Percentiles rank a stretch among this genome's conserved stretches.
Conservation (phyloP, 2,888 invertebrate genomes). For the Nycteola revayana region DNA sequence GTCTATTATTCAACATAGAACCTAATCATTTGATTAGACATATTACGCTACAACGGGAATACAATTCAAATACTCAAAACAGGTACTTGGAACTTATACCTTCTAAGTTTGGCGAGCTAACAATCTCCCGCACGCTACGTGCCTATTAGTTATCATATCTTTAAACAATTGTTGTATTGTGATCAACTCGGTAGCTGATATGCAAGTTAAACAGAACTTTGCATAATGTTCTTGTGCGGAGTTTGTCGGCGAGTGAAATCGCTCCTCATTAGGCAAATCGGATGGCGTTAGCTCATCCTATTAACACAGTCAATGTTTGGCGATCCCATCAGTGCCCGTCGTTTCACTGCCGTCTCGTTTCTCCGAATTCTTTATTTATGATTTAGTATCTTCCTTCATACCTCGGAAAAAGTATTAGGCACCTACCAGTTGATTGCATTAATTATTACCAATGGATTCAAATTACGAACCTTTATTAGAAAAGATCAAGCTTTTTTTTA, state of each 20-base stretch:
- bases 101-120: slow-evolving; percentile 16
- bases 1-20: too few species aligned
- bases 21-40: too few species aligned
- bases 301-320: slow-evolving; percentile 77
- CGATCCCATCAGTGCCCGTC: slow-evolving; percentile 48
- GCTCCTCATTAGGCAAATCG: slow-evolving; percentile 77
- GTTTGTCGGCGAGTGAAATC: slow-evolving; percentile 56
- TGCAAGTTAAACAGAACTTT: slow-evolving; percentile 72
- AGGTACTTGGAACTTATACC: slow-evolving; percentile 20
- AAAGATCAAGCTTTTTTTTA: too few species aligned
- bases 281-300: slow-evolving; percentile 67
- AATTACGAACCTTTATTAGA: too few species aligned
- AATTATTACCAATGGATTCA: too few species aligned
- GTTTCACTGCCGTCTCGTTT: too few species aligned
- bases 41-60: too few species aligned
- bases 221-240: slow-evolving; percentile 68
- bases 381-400: too few species aligned
- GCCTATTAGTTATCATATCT: slow-evolving; percentile 33
- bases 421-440: too few species aligned
- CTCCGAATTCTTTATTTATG: too few species aligned
- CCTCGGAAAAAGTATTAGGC: too few species aligned
- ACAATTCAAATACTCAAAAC: too few species aligned
- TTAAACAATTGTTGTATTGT: slow-evolving; percentile 54
- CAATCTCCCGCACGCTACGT: slow-evolving; percentile 21
- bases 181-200: slow-evolving; percentile 61